Base-by-base conservation (phyloP, 1,140 invertebrate species). In the Limonius californicus region DNA sequence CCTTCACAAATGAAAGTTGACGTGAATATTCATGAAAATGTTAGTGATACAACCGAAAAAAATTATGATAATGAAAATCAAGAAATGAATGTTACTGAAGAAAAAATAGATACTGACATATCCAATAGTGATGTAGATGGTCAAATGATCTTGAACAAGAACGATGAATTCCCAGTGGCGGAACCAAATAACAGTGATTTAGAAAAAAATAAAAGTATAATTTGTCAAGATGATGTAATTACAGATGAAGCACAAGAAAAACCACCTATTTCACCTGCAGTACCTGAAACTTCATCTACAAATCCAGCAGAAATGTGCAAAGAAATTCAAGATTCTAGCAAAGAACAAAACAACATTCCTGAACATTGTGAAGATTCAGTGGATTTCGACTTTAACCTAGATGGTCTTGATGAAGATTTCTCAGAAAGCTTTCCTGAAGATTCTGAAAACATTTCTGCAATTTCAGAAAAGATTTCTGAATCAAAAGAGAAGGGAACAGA, bases 341-440 rank as follows among this genome's bases (percentile, higher is more conserved):
- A 6, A 12, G 3, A 39, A 2, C 2, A 39, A 12, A n/a, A 39
- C 2, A 39, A 7, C 2, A 12, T 9, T 39, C 2, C 7, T 11
- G 35, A 39, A 39, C 8, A 39, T 12, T 2, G n/a, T 39, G 2
- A 2, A 6, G n/a, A 39, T 20, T 21, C 50, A 55, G 58, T 68
- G 43, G 55, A 63, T 16, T 69, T 64, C 60, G 62, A 69, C 21
- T 69, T 68, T 43, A 65, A 68, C 63, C 59, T 70, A 55, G 68
- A 71, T 57, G 67, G 62, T 47, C 14, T 60, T 45, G 65, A 68
- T 19, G 57, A 68, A 54, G 15, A 63, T 39, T 12, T 20, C 15
- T 27, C n/a, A 53, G 35, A 30, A 32, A 53, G 9, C n/a, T n/a
- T 15, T 54, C 15, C n/a, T 14, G 3, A 53, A 45, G 42, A 45